Conservation (phyloP, 23 tunicate genomes). For the Styela plicata region DNA sequence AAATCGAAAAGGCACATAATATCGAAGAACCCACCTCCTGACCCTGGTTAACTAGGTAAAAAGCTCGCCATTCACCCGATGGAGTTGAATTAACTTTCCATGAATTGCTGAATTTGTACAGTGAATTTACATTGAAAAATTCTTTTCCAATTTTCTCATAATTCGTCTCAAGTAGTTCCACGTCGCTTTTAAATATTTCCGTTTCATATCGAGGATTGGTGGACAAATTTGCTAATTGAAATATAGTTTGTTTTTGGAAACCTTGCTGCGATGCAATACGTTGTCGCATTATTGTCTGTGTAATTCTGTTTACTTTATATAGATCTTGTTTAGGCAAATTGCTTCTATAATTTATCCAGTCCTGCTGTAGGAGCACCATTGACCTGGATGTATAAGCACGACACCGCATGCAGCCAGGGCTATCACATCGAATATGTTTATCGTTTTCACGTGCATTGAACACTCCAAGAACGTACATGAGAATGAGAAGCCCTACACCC, state of each 20-base stretch:
- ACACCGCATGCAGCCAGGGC: conserved; percentile 29
- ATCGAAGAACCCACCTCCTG: too few species aligned
- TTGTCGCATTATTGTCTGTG: neutral
- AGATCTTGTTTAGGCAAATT: neutral
- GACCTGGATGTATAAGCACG: neutral
- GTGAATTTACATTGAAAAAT: neutral
- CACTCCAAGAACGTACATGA: neutral
- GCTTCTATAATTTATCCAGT: conserved; percentile 1
- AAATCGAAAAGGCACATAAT: too few species aligned
- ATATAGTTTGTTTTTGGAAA: neutral
- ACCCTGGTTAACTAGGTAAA: conserved; percentile 71
- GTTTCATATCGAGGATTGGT: conserved; percentile 32
- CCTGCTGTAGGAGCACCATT: neutral
- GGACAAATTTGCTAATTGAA: neutral
- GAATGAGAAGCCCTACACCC: neutral
- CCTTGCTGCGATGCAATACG: neutral
- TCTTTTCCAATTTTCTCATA: conserved; percentile 28
- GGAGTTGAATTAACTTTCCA: conserved; percentile 66
- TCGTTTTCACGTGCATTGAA: neutral
- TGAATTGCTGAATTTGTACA: neutral
- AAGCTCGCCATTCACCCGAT: conserved; percentile 51
- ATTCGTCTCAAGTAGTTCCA: conserved; percentile 33
- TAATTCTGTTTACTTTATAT: neutral
- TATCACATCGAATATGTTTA: neutral
- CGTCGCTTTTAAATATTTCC: conserved; percentile 29